phyloP scores from a whole-genome alignment of 2,888 invertebrate genomes.

The Ferdinandea cuprea region DNA sequence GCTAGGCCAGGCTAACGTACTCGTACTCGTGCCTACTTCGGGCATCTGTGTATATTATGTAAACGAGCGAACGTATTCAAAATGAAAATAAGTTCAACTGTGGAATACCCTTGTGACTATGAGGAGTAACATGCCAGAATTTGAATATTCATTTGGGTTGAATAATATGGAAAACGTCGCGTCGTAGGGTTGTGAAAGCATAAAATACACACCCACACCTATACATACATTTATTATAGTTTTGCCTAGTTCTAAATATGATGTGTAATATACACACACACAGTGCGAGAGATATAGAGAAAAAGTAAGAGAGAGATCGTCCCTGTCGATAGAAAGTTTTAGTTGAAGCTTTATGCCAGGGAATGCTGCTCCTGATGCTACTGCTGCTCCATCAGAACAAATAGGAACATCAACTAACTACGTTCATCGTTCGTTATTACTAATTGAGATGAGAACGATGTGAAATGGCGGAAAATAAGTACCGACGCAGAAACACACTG shows the following conservation, averaged over 20 bases:
- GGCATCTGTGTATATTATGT: no score
- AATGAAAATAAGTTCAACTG: slow-evolving; percentile 61
- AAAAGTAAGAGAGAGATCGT: neutral
- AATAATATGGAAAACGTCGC: slow-evolving; percentile 57
- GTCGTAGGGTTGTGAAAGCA: slow-evolving; percentile 21
- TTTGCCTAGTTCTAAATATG: neutral
- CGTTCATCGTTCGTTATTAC: slow-evolving; percentile 53
- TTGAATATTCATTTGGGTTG: slow-evolving; percentile 71
- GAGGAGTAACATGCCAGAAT: slow-evolving; percentile 44
- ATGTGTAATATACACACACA: no score
- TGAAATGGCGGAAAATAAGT: slow-evolving; percentile 60
- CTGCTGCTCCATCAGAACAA: neutral
- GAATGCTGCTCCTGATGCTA: neutral
- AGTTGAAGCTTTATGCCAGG: neutral
- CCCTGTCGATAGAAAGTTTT: slow-evolving; percentile 13
- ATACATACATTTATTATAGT: neutral
- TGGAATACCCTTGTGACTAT: slow-evolving; percentile 25
- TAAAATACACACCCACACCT: slow-evolving; percentile 18
- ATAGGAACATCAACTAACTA: slow-evolving; percentile 8
- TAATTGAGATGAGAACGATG: slow-evolving; percentile 64
- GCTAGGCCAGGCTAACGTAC: neutral
- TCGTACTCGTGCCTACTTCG: no score
- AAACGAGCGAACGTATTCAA: slow-evolving; percentile 37
- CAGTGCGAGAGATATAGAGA: neutral
- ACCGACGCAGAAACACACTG: slow-evolving; percentile 46